These are phyloP conservation scores for Uloborus diversus DNA, from an alignment of 1,140 invertebrate species.

Conservation along the genomic window DNA sequence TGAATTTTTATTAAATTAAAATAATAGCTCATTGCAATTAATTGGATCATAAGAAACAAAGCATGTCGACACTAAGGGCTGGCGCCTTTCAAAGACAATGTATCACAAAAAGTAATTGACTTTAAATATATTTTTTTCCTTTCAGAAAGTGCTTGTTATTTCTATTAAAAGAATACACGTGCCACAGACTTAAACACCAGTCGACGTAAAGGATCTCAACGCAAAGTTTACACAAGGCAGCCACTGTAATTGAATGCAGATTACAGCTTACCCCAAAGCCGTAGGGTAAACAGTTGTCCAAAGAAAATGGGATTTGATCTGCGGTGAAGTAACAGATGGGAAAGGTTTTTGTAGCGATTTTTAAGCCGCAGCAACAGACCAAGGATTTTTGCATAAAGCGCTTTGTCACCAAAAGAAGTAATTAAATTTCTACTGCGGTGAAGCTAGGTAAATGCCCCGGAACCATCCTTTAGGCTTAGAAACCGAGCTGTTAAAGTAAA, in stretches of 20 bases:
- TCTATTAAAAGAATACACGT: not conserved
- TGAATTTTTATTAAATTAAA: too few species aligned
- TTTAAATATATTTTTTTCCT: too few species aligned
- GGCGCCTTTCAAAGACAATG: too few species aligned
- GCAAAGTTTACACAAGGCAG: conserved; percentile 40
- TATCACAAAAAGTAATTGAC: too few species aligned
- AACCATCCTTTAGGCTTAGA: conserved; percentile 25
- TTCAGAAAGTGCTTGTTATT: too few species aligned
- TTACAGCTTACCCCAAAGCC: conserved; percentile 31
- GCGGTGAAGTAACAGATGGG: conserved; percentile 24
- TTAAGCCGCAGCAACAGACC: conserved; percentile 1
- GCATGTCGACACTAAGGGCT: too few species aligned
- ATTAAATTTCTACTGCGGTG: conserved; percentile 44
- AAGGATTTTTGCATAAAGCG: conserved; percentile 43
- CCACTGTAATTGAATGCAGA: conserved; percentile 47
- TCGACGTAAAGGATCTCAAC: not conserved
- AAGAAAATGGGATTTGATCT: conserved; percentile 50
- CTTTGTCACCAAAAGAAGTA: conserved; percentile 46
- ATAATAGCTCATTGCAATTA: too few species aligned
- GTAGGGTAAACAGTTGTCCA: conserved; percentile 48
- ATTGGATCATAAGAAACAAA: too few species aligned
- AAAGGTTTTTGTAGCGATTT: conserved; percentile 28
- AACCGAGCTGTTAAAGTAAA: conserved; percentile 43
- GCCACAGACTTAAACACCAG: not conserved
- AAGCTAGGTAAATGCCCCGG: conserved; percentile 43